Base-by-base conservation (phyloP, 2,888 invertebrate species). In the Platycheirus rosarum region DNA sequence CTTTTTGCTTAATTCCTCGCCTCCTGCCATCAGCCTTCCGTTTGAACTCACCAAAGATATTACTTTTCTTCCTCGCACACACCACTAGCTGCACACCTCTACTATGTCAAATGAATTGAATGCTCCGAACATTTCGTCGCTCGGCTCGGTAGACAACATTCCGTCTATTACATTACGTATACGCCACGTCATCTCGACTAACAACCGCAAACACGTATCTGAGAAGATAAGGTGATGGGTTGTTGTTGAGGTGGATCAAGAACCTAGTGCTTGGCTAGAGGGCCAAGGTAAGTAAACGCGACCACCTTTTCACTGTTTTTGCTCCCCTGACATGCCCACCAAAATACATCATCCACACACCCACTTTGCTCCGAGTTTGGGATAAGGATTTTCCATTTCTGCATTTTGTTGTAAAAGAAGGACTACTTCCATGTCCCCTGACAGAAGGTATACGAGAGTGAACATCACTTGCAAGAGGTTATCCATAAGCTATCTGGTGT, bases 401-500 rank as follows among this genome's bases (percentile, higher is more conserved):
- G 76, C 57, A 77, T 77, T 68, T 78, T 44, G 14, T 40, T 14
- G 23, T 9, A 26, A 40, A 35, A 40, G 23, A 32, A 68, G 51
- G 75, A 48, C 65, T 55, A 32, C 73, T 20, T 37, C 4, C 55
- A 44, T 60, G 51, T 66, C 60, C 66, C 60, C 49, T 73, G 71
- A 66, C 78, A 63, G 57, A 69, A 69, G 63, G 42, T 51, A 23
- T 23, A 68, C 46, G 51, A 62, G 69, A 65, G 73, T 14, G 68
- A 69, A 75, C 70, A 62, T 80, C 69, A 65, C 74, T 71, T 71
- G 71, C 60, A 42, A 55, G 55, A 70, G 76, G 76, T 77, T 73
- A 77, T 73, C 82, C 68, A 49, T 77, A 49, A 76, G 77, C 77
- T 77, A 77, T 77, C 68, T 77, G 71, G 63, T 57, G 71, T 77